Base-by-base conservation (phyloP, 1,140 invertebrate species). In the Zaprionus africanus region DNA sequence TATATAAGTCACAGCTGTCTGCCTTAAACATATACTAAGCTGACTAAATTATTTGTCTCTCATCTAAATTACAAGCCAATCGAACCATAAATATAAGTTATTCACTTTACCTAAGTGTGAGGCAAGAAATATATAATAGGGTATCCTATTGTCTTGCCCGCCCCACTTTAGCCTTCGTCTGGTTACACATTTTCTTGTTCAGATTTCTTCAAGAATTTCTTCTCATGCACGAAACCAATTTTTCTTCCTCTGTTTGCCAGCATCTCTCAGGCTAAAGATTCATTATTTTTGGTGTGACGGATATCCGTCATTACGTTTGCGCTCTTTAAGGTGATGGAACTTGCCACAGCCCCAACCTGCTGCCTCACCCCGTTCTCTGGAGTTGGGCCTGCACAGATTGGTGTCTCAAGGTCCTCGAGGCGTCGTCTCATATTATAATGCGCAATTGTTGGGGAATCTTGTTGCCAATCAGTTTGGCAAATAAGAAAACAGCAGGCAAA, bases 231-330 rank as follows among this genome's bases (percentile, higher is more conserved):
- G 36, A 58, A 64, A 71, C 56, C 66, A 68, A 81, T 82, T 78
- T 75, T 59, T 71, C 70, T 63, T 34, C 31, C 9, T 11, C 31
- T 71, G 53, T 76, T 81, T 70, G 56, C 65, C 49, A 57, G 15
- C 72, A 34, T 65, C 43, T 59, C 56, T 49, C 53, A 11, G 41
- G 63, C 71, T 79, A 63, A 76, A 73, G 67, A 58, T 79, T 82
- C 72, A 79, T 79, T 83, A 72, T 66, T 68, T 76, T 63, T 51
- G 24, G 51, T 74, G 49, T 53, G 54, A 78, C 53, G 70, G 43
- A 67, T 78, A 79, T 83, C 73, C 62, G 79, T 69, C 79, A 76
- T 71, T 69, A 59, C 24, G 49, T 43, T 49, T 31, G 51, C 17
- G 31, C 41, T 65, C 51, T 34, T 13, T 34, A 34, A 68, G 19